Conservation (phyloP, 1,140 invertebrate genomes). For the Panagrolaimus sp. region DNA sequence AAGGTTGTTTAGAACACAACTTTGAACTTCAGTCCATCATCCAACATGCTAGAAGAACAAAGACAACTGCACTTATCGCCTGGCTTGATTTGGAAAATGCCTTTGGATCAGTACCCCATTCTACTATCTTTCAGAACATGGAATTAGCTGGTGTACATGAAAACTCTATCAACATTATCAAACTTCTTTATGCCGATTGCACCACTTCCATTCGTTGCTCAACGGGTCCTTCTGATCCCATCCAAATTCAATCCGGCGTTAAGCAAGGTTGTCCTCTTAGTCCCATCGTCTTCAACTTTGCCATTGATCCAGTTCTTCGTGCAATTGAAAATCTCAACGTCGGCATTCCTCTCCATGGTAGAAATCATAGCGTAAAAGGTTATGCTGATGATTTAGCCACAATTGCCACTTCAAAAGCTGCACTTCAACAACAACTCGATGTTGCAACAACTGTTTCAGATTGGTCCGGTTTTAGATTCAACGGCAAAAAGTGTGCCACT, state of each 20-base stretch:
- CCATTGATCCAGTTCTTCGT: constrained; percentile 46
- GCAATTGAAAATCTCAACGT: not conserved
- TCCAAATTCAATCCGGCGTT: constrained; percentile 52
- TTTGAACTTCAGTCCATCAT: constrained; percentile 49
- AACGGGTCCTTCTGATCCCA: constrained; percentile 42
- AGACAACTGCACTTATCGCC: not conserved
- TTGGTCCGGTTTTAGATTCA: not conserved
- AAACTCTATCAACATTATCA: too few species aligned
- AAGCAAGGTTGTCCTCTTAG: constrained; percentile 59
- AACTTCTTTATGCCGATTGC: not conserved
- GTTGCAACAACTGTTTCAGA: not conserved
- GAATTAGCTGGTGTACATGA: not conserved
- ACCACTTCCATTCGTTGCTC: not conserved
- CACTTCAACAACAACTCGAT: not conserved
- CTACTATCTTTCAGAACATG: not conserved
- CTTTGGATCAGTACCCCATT: not conserved
- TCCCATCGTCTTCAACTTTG: constrained; percentile 58
- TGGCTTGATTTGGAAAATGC: not conserved
- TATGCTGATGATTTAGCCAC: constrained; percentile 5
- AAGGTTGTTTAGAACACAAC: constrained; percentile 59
- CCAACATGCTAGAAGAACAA: constrained; percentile 26
- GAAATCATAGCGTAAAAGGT: not conserved
- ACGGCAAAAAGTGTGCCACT: not conserved
- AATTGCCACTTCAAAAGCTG: not conserved
- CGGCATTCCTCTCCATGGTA: not conserved